phyloP scores from a whole-genome alignment of 2,113 vertebrate species.

The Pseudorectes ferrugineus region DNA sequence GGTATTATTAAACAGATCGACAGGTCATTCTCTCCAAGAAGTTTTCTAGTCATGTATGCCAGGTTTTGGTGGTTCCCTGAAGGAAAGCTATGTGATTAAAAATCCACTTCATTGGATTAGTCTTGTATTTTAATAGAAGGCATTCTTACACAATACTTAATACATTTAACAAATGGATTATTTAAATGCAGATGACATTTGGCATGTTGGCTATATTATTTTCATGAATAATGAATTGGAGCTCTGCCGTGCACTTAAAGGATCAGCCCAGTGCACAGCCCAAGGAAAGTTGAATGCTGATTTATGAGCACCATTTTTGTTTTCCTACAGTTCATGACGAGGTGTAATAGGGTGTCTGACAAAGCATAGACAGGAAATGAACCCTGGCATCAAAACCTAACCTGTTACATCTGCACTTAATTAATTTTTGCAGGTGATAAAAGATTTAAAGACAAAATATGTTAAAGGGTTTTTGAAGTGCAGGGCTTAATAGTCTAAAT shows the following conservation, averaged over 20 bases:
- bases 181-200: constrained; percentile 77
- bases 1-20: constrained; percentile 68
- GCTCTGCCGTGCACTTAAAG: constrained; percentile 67
- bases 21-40: constrained; percentile 58
- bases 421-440: constrained; percentile 98
- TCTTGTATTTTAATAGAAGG: constrained; percentile 57
- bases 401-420: constrained; percentile 95
- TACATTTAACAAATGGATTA: constrained; percentile 74
- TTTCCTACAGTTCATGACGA: constrained; percentile 87
- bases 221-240: constrained; percentile 79
- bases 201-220: constrained; percentile 74
- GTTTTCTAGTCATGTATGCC: constrained; percentile 49
- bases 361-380: constrained; percentile 99
- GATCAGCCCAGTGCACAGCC: constrained; percentile 66
- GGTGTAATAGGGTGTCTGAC: constrained; percentile 96
- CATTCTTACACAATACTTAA: constrained; percentile 66
- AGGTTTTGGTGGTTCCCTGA: constrained; percentile 57
- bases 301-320: constrained; percentile 83
- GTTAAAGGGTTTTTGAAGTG: constrained; percentile 84
- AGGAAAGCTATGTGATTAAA: constrained; percentile 64
- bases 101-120: constrained; percentile 53
- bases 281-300: constrained; percentile 82
- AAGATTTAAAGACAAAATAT: constrained; percentile 91
- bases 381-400: constrained; percentile 92
- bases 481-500: constrained; percentile 75